These are phyloP conservation scores for Dreissena polymorpha DNA, from an alignment of 1,140 invertebrate species.

Conservation along the genomic window DNA sequence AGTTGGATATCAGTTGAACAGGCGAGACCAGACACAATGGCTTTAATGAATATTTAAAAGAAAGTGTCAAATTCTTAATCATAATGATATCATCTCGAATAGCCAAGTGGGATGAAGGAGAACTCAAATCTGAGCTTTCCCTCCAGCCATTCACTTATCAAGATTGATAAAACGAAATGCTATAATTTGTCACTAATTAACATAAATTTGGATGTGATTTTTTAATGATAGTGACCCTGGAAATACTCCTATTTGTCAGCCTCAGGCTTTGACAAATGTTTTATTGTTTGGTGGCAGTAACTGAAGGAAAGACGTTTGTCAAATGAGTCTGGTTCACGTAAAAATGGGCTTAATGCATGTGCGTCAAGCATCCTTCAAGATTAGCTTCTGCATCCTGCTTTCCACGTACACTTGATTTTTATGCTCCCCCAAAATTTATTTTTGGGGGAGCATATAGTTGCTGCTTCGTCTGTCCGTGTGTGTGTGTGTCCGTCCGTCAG, in stretches of 20 bases:
- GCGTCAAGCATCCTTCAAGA: background rate
- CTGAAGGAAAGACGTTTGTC: too few relatives aligned
- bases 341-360: background rate
- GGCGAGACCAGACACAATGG: background rate
- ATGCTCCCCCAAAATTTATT: too few relatives aligned
- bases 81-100: constrained; percentile 53
- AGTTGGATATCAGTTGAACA: too few relatives aligned
- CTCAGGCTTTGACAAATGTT: constrained; percentile 33
- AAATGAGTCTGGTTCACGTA: too few relatives aligned
- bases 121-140: constrained; percentile 6
- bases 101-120: constrained; percentile 4
- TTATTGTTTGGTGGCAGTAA: background rate
- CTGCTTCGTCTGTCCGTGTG: too few relatives aligned
- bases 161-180: constrained; percentile 48
- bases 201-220: constrained; percentile 43
- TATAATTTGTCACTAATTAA: constrained; percentile 58
- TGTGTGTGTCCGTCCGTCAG: too few relatives aligned
- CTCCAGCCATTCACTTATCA: constrained; percentile 42
- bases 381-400: too few relatives aligned
- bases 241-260: constrained; percentile 13
- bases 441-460: too few relatives aligned
- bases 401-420: too few relatives aligned
- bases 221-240: constrained; percentile 31
- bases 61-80: constrained; percentile 36
- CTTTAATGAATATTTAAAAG: constrained; percentile 35